These are phyloP conservation scores for Halictus ligatus DNA, from an alignment of 2,888 invertebrate species.

Conservation along the genomic window DNA sequence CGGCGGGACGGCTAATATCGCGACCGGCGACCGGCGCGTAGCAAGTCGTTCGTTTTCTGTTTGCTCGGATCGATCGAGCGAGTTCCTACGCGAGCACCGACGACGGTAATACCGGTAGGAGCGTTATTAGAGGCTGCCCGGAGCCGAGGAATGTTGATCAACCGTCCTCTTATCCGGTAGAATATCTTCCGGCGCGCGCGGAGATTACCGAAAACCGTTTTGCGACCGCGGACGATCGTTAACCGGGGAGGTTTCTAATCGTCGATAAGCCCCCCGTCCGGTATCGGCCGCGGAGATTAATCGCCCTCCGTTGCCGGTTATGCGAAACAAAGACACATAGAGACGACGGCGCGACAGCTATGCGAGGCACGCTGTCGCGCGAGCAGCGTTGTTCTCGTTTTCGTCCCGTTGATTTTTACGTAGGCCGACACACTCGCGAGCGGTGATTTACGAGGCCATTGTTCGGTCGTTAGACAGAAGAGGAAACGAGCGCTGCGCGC, in stretches of 20 bases:
- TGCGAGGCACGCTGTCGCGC: constrained; percentile 45
- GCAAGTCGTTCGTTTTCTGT: constrained; percentile 5
- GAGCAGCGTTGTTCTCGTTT: constrained; percentile 50
- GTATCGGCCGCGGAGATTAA: not conserved
- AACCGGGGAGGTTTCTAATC: not conserved
- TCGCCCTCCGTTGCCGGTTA: constrained; percentile 15
- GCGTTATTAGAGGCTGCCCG: constrained; percentile 3
- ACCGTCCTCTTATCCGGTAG: not conserved
- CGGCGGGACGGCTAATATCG: not conserved
- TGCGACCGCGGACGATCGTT: not conserved
- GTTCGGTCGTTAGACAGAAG: constrained; percentile 49
- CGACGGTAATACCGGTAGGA: constrained; percentile 5
- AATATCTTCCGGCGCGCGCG: not conserved
- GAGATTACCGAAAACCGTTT: not conserved
- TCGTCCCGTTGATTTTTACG: constrained; percentile 51
- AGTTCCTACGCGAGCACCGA: not conserved
- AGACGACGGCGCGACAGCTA: constrained; percentile 15
- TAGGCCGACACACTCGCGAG: constrained; percentile 43
- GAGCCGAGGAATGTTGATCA: constrained; percentile 8
- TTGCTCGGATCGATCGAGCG: not conserved
- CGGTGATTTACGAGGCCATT: constrained; percentile 58
- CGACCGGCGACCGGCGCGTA: not conserved
- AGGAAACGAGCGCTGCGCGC: constrained; percentile 36
- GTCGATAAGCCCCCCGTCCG: not conserved
- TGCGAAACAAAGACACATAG: constrained; percentile 20